Conservation (phyloP, 2,797 vertebrate genomes). For the Enteromius unitaeniatus region DNA sequence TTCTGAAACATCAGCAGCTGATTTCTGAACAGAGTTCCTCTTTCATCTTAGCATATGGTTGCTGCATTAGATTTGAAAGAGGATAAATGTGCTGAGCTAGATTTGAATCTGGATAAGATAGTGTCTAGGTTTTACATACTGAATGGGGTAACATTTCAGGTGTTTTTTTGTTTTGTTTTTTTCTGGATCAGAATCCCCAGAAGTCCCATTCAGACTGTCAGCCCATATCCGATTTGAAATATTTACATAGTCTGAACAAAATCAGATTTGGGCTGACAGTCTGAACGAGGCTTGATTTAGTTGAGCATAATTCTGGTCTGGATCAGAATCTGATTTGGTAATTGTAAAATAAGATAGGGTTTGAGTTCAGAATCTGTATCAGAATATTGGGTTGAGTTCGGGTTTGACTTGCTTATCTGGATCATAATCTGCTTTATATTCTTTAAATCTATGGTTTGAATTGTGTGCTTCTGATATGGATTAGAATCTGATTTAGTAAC, state of each 20-base stretch:
- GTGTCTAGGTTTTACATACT: background rate
- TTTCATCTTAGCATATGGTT: background rate
- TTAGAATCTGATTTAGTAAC: background rate
- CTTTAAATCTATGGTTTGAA: background rate
- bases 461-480: background rate
- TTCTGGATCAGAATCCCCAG: background rate
- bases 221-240: no score
- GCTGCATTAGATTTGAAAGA: background rate
- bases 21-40: background rate
- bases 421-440: background rate
- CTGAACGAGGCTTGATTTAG: no score
- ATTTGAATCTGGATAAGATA: background rate
- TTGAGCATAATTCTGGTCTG: background rate
- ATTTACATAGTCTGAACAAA: no score
- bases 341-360: background rate
- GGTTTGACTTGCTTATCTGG: background rate
- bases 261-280: no score
- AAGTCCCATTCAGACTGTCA: no score
- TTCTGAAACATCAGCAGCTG: conserved; percentile 11
- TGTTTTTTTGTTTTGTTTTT: no score
- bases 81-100: background rate
- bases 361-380: background rate
- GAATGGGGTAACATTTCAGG: no score
- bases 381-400: background rate
- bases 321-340: background rate